Conservation (phyloP, 2,113 vertebrate species). For the Dipodomys ordii region DNA sequence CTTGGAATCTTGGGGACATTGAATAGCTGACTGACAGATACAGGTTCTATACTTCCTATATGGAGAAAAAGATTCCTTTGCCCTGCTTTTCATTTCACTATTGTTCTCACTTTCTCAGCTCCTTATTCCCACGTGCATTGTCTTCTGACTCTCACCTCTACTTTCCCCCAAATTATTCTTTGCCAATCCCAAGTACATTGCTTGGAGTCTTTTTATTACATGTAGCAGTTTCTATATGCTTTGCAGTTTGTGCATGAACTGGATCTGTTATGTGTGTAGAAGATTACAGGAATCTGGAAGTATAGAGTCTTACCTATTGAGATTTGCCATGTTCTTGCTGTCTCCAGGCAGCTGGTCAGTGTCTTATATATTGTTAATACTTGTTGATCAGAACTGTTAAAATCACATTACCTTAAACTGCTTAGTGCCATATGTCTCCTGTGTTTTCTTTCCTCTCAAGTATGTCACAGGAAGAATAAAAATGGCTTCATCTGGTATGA, state of each 20-base stretch:
- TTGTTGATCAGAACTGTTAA: conserved; percentile 37
- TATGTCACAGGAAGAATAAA: conserved; percentile 40
- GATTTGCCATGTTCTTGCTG: not conserved
- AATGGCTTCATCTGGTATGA: not conserved
- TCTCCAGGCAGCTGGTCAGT: not conserved
- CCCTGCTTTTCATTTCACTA: not conserved
- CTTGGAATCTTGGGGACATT: not conserved
- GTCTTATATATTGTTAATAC: not conserved
- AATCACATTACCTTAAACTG: conserved; percentile 36
- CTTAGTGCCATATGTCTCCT: not conserved
- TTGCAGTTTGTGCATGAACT: not conserved
- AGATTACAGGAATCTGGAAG: not conserved
- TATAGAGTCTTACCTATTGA: not conserved
- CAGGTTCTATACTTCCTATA: not conserved
- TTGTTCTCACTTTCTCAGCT: not conserved
- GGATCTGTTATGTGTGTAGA: not conserved
- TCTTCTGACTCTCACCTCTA: not conserved
- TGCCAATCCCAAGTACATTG: not conserved
- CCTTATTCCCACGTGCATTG: not conserved
- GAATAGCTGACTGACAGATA: not conserved
- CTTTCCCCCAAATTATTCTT: not conserved
- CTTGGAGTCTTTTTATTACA: not conserved
- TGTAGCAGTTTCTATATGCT: not conserved
- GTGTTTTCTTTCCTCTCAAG: conserved; percentile 53
- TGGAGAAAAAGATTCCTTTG: not conserved